These are phyloP conservation scores for Folsomia manolachei DNA, from an alignment of 2,888 invertebrate species.

Conservation along the genomic window DNA sequence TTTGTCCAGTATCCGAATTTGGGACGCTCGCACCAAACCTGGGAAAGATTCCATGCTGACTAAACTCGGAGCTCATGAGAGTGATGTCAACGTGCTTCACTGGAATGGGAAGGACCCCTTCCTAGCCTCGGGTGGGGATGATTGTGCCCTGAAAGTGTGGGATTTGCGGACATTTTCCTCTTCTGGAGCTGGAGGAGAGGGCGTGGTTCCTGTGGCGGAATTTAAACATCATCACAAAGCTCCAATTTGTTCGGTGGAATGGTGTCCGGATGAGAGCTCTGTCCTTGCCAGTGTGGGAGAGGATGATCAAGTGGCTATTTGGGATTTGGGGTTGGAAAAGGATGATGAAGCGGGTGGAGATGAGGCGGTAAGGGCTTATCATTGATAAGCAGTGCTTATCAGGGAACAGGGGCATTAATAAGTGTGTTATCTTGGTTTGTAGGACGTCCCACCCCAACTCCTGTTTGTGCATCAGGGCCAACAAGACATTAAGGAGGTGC, in stretches of 20 bases:
- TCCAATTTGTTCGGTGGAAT: conserved; percentile 92
- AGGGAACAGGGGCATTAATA: too few relatives aligned
- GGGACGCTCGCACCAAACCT: conserved; percentile 87
- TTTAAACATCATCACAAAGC: conserved; percentile 91
- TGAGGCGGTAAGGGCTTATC: too few relatives aligned
- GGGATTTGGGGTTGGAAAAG: conserved; percentile 74
- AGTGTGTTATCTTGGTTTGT: conserved; percentile 52
- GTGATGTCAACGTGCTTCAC: conserved; percentile 94
- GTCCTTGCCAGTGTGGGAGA: conserved; percentile 90
- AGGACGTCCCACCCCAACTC: conserved; percentile 87
- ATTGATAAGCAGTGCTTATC: too few relatives aligned
- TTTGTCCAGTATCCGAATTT: conserved; percentile 73
- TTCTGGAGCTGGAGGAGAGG: conserved; percentile 20
- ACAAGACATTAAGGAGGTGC: conserved; percentile 94
- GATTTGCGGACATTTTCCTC: conserved; percentile 73
- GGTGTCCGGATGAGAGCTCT: conserved; percentile 90
- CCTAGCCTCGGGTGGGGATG: conserved; percentile 92
- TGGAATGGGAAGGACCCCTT: conserved; percentile 93
- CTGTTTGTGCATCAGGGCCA: conserved; percentile 98
- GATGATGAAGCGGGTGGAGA: conserved; percentile 54
- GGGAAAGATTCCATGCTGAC: conserved; percentile 89
- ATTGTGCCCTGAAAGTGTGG: conserved; percentile 92
- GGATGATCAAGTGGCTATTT: conserved; percentile 92
- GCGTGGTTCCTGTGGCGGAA: conserved; percentile 72
- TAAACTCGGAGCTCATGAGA: conserved; percentile 77